Conservation (phyloP, 1,140 invertebrate species). For the Centruroides vittatus region DNA sequence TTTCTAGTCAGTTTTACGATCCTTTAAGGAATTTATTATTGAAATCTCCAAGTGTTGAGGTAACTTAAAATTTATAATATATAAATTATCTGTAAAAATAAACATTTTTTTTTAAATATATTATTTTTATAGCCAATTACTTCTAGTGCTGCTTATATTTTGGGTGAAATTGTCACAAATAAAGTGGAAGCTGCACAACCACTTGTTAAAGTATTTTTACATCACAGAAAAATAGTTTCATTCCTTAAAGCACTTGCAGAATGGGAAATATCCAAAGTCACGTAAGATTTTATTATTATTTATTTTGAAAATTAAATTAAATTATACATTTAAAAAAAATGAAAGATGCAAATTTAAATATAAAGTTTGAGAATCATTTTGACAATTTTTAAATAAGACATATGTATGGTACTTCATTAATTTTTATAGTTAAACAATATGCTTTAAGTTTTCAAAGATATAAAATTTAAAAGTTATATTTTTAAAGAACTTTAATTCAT, state of each 20-base stretch:
- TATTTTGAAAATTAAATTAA: no score
- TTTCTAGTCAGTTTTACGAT: slow-evolving; percentile 62
- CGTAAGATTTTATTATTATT: slow-evolving; percentile 41
- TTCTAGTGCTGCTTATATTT: slow-evolving; percentile 64
- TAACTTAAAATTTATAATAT: slow-evolving; percentile 21
- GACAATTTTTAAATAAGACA: no score
- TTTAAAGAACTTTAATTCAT: no score
- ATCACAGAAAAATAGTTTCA: slow-evolving; percentile 65
- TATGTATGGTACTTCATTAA: no score
- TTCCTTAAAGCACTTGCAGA: slow-evolving; percentile 63
- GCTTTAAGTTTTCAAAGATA: no score
- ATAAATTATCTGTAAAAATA: no score
- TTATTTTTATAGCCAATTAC: slow-evolving; percentile 53
- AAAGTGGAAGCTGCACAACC: slow-evolving; percentile 78
- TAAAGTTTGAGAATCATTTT: no score
- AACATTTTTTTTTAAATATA: background rate
- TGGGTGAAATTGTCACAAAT: slow-evolving; percentile 68
- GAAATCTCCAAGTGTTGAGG: slow-evolving; percentile 50
- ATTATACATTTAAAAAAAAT: no score
- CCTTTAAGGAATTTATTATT: slow-evolving; percentile 57
- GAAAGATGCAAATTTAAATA: no score
- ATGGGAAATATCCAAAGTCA: slow-evolving; percentile 72
- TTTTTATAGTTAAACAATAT: no score
- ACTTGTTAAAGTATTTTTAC: slow-evolving; percentile 63
- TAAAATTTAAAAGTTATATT: no score